A percentile compares a stretch with the other conserved stretches of the same genome.
phyloP scores from a whole-genome alignment of 2,888 invertebrate species.

The Cephus pygmeus region DNA sequence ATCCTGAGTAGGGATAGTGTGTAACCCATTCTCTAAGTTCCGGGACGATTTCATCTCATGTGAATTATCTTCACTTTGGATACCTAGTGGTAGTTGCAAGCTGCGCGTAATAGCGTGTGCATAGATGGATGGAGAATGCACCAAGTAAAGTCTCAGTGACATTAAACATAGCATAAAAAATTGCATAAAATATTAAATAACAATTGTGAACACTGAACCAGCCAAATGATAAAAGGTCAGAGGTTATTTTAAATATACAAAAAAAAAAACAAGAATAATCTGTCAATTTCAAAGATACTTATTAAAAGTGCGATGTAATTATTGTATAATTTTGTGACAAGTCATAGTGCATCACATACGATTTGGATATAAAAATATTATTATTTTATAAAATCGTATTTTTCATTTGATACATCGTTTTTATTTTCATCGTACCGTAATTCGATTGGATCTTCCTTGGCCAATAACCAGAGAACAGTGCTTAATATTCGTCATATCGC shows the following conservation, averaged over 20 bases:
- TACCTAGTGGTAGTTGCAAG: not conserved
- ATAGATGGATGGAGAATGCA: not conserved
- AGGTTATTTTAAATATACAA: not conserved
- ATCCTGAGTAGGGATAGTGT: not conserved
- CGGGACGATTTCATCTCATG: not conserved
- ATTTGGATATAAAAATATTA: too few relatives aligned
- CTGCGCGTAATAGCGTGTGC: not conserved
- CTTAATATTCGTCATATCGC: not conserved
- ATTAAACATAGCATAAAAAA: not conserved
- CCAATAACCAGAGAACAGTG: not conserved
- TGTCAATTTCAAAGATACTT: not conserved
- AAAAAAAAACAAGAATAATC: not conserved
- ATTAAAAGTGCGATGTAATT: not conserved
- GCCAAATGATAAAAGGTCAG: not conserved
- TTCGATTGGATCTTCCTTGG: not conserved
- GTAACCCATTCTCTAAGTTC: not conserved
- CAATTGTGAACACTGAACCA: not conserved
- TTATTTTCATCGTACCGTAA: not conserved
- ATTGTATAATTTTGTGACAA: not conserved
- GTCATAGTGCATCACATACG: not conserved
- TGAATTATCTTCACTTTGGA: not conserved
- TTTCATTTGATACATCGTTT: not conserved
- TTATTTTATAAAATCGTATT: not conserved
- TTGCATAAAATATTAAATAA: not conserved
- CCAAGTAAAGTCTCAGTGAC: not conserved